These are phyloP conservation scores for Scopus umbretta DNA, from an alignment of 2,113 vertebrate species.

Conservation along the genomic window DNA sequence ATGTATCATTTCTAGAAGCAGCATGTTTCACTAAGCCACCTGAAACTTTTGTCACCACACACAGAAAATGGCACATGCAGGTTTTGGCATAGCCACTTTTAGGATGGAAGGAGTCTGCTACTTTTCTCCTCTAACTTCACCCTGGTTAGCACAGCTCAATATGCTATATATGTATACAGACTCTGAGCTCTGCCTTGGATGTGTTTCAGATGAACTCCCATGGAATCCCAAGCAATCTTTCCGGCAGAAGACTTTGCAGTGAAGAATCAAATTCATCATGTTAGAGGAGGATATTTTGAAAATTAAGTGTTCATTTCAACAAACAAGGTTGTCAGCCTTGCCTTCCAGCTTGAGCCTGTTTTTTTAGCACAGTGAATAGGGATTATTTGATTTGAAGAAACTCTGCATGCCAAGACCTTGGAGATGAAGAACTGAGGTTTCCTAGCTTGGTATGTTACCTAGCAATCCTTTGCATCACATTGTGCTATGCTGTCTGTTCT, in stretches of 20 bases:
- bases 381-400: background rate
- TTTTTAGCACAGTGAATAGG: background rate
- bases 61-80: background rate
- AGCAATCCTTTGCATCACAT: background rate
- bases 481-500: background rate
- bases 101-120: background rate
- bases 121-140: background rate
- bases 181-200: background rate
- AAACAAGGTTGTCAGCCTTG: background rate
- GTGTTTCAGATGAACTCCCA: conserved; percentile 22
- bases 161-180: background rate
- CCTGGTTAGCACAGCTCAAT: background rate
- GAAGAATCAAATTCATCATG: conserved; percentile 17
- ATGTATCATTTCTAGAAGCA: background rate
- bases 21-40: background rate
- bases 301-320: background rate
- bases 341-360: background rate
- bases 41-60: conserved; percentile 14
- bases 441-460: background rate
- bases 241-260: background rate
- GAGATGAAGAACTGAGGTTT: background rate
- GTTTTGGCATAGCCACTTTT: background rate
- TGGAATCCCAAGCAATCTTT: conserved; percentile 8
- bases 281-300: background rate
- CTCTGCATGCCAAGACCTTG: background rate